A percentile compares a stretch with the other conserved stretches of the same genome.
Conservation (phyloP, 2,113 vertebrate genomes). For the Hyaena hyaena region DNA sequence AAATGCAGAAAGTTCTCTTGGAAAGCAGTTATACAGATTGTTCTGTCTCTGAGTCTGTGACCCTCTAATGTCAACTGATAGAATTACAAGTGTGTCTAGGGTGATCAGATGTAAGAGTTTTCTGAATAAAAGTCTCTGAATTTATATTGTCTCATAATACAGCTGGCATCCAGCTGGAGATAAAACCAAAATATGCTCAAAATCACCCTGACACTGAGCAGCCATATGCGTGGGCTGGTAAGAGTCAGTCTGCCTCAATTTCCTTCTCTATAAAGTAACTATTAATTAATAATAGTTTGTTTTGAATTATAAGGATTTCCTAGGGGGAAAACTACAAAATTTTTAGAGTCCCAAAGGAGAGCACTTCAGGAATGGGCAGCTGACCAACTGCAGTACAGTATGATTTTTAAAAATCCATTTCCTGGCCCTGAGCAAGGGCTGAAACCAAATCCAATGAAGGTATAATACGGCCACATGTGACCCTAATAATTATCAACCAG, state of each 20-base stretch:
- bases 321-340: not conserved
- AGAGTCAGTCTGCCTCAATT: not conserved
- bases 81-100: not conserved
- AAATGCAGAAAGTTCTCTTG: not conserved
- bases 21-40: not conserved
- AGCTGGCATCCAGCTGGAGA: constrained; percentile 63
- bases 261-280: constrained; percentile 29
- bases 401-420: not conserved
- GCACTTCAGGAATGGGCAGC: not conserved
- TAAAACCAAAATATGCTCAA: constrained; percentile 53
- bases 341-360: not conserved
- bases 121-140: constrained; percentile 55
- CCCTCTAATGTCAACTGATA: not conserved
- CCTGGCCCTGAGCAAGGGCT: not conserved
- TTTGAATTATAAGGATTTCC: not conserved
- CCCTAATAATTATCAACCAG: not conserved
- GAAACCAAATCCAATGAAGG: constrained; percentile 12
- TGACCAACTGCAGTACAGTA: not conserved
- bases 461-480: not conserved
- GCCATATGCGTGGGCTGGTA: not conserved
- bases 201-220: not conserved
- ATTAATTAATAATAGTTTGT: constrained; percentile 57
- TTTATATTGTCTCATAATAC: constrained; percentile 60
- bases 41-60: not conserved
- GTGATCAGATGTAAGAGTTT: constrained; percentile 22